Evolutionary conservation across 2,888 invertebrate genomes (phyloP).

Genomic region (Acleris laterana): DNA sequence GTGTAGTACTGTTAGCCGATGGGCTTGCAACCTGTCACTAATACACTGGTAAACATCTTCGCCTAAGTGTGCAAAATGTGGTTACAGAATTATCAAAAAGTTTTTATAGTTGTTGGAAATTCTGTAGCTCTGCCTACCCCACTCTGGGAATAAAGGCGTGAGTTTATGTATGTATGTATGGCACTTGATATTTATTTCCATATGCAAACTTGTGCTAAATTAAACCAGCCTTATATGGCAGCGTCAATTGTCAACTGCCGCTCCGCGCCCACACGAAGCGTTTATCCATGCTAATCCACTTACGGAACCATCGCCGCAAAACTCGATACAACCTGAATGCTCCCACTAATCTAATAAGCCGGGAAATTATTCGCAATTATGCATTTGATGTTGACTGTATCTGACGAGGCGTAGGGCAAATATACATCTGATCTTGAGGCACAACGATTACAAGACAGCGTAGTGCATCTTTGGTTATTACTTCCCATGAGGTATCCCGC

Average conservation of each 20-base stretch:
- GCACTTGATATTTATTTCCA: neutral
- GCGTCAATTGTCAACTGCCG: neutral
- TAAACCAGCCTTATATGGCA: neutral
- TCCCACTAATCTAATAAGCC: conserved; percentile 14
- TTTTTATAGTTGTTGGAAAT: too few species aligned
- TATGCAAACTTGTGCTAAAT: neutral
- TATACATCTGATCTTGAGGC: neutral
- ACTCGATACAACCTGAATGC: conserved; percentile 3
- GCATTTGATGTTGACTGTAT: neutral
- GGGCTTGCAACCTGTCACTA: too few species aligned
- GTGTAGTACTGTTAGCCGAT: too few species aligned
- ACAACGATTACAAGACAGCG: too few species aligned
- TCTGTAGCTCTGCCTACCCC: too few species aligned
- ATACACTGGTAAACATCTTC: too few species aligned
- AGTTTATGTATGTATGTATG: too few species aligned
- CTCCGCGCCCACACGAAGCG: neutral
- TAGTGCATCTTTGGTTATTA: too few species aligned
- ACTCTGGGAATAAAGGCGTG: too few species aligned
- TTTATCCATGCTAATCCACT: conserved; percentile 1
- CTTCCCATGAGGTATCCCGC: too few species aligned
- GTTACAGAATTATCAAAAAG: too few species aligned
- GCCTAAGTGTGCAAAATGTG: too few species aligned
- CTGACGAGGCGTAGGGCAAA: neutral
- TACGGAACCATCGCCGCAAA: conserved; percentile 1
- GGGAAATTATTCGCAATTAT: conserved; percentile 11